These are phyloP conservation scores for Doryteuthis pealeii DNA, from an alignment of 1,140 invertebrate genomes.

Conservation along the genomic window DNA sequence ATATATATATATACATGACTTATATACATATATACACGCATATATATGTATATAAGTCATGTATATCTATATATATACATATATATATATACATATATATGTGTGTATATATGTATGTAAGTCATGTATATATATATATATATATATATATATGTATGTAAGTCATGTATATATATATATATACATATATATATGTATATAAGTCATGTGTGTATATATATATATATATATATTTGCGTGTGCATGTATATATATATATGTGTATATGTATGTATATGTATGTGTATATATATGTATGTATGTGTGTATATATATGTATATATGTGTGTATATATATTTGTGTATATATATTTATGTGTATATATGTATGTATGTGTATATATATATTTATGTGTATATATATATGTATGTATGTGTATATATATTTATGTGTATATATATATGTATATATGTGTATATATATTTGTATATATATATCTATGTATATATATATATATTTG, in stretches of 20 bases:
- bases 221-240: not conserved
- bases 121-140: not conserved
- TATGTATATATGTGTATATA: not conserved
- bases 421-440: not conserved
- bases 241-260: not conserved
- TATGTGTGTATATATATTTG: not conserved
- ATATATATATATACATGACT: not conserved
- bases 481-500: not conserved
- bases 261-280: not conserved
- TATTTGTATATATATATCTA: not conserved
- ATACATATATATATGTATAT: not conserved
- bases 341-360: not conserved
- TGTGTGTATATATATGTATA: not conserved
- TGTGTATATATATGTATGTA: not conserved
- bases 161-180: no score
- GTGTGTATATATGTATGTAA: not conserved
- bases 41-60: no score
- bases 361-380: not conserved
- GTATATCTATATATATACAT: conserved; percentile 3
- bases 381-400: not conserved
- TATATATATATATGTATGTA: no score
- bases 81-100: not conserved
- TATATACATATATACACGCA: no score
- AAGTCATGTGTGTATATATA: not conserved
- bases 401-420: not conserved